Conservation (phyloP, 2,888 invertebrate genomes). For the Meandrusa payeni region DNA sequence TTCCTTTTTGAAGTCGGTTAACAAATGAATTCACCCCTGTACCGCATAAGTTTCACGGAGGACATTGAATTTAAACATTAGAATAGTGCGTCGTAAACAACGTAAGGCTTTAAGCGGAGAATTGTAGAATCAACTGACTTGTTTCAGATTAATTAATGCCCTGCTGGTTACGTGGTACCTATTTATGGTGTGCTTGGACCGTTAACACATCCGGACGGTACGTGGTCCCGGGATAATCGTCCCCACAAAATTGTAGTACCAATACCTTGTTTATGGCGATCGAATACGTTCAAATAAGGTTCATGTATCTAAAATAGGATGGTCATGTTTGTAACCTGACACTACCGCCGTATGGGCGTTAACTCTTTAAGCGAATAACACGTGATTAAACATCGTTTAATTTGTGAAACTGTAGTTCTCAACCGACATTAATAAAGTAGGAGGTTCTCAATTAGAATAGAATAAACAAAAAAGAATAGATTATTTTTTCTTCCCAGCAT, state of each 20-base stretch:
- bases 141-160: conserved; percentile 24
- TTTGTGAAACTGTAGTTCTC: too few relatives aligned
- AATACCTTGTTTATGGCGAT: conserved; percentile 15
- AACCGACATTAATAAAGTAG: too few relatives aligned
- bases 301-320: conserved; percentile 10
- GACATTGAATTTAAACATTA: conserved; percentile 17
- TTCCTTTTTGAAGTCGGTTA: neutral
- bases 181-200: conserved; percentile 23
- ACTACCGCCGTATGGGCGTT: conserved; percentile 14
- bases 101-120: conserved; percentile 15
- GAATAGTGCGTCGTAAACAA: conserved; percentile 20
- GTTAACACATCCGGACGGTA: conserved; percentile 19
- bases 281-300: conserved; percentile 14
- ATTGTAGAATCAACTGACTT: conserved; percentile 21
- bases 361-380: conserved; percentile 8
- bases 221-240: neutral
- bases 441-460: too few relatives aligned
- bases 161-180: conserved; percentile 15
- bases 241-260: conserved; percentile 1
- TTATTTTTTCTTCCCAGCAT: too few relatives aligned
- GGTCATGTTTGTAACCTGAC: conserved; percentile 13
- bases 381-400: conserved; percentile 15
- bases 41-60: conserved; percentile 1
- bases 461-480: too few relatives aligned
- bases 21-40: conserved; percentile 8